Conservation (phyloP, 2,888 invertebrate species). For the Dichetophora obliterata region DNA sequence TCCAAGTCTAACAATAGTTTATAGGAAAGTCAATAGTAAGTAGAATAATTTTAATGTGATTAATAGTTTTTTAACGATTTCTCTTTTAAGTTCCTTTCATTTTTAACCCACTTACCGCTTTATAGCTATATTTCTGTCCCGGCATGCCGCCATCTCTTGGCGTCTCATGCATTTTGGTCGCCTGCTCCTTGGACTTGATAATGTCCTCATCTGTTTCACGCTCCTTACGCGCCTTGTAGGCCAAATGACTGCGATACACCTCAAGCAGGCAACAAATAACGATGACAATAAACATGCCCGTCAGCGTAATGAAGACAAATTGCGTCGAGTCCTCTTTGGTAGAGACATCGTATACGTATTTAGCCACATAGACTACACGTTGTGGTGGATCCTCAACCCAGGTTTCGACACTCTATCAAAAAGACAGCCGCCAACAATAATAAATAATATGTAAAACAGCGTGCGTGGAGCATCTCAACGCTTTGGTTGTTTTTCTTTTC, state of each 20-base stretch:
- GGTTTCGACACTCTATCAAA: slow-evolving; percentile 78
- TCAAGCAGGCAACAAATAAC: slow-evolving; percentile 79
- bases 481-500: background rate
- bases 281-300: slow-evolving; percentile 80
- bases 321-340: slow-evolving; percentile 85
- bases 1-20: too few relatives aligned
- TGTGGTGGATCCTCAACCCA: slow-evolving; percentile 90
- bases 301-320: slow-evolving; percentile 84
- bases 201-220: slow-evolving; percentile 83
- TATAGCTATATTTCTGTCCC: slow-evolving; percentile 69
- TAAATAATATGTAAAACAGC: background rate
- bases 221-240: slow-evolving; percentile 79
- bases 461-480: background rate
- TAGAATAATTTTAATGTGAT: too few relatives aligned
- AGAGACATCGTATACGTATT: slow-evolving; percentile 78
- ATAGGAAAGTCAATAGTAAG: too few relatives aligned
- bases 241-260: slow-evolving; percentile 82
- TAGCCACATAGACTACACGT: slow-evolving; percentile 80
- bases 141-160: slow-evolving; percentile 64
- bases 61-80: too few relatives aligned
- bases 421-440: background rate
- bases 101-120: slow-evolving; percentile 70
- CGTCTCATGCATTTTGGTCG: slow-evolving; percentile 77
- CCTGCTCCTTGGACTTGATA: slow-evolving; percentile 80
- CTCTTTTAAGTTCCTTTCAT: too few relatives aligned